Evolutionary conservation across 2,797 vertebrate genomes (phyloP), one percentile per base, ranked within the genome.

Genomic region (Xenopus petersii): DNA sequence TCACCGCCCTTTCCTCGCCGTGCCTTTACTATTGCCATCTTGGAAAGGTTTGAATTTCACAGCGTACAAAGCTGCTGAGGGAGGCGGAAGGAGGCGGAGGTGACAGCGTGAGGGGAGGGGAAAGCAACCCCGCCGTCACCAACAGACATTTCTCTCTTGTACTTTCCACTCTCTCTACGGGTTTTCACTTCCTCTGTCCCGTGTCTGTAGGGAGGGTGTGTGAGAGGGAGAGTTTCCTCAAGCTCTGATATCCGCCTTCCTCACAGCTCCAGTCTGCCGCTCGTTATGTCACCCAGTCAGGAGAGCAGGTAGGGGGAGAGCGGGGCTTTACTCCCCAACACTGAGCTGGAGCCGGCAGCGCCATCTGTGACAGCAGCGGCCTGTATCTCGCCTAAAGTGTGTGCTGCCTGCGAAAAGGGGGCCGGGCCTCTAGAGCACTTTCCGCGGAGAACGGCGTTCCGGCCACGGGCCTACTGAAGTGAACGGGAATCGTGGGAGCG

Each of bases 261-360:
- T 5, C 58, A 12, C 4, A 21, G 10, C 58, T 4, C 21, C 60
- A 46, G 5, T 65, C 47, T 21, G 54, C 56, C 33, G 30, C 15
- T 87, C 86, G 86, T 73, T 84, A 89, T 89, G 89, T 86, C 83
- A 81, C 82, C 80, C 85, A 84, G 83, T 83, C 83, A 86, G 85
- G 83, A 88, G 80, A 89, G 80, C 79, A 91, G 90, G 86, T 89
- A 90, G 85, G 80, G 82, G 88, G 87, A 88, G 89, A 67, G 86
- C 87, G 67, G 74, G 74, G 67, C 24, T 36, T 42, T 58, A 47
- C 60, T n/a, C 58, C 70, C 16, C 16, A 13, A 21, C 59, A 47
- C 47, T 30, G 33, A 8, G 85, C 85, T 82, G 81, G 80, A 83
- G 80, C 83, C 81, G 85, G 79, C 16, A 49, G 54, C n/a, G 42